phyloP scores from a whole-genome alignment of 1,140 invertebrate species.

The Diprion similis region DNA sequence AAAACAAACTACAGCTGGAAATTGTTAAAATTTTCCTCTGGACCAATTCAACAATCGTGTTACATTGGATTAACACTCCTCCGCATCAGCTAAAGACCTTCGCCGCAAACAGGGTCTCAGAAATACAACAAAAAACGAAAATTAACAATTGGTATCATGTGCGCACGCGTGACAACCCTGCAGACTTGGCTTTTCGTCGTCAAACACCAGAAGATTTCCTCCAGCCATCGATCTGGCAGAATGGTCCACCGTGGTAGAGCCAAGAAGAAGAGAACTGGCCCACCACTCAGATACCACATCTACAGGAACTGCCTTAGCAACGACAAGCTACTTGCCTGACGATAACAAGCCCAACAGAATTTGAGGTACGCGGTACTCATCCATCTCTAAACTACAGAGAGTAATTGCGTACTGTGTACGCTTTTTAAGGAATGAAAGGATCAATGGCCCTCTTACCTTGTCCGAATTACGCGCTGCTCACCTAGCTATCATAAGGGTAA shows the following conservation, averaged over 20 bases:
- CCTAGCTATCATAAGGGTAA: not conserved
- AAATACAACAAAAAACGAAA: slow-evolving; percentile 38
- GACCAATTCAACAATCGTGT: slow-evolving; percentile 44
- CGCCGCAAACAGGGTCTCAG: slow-evolving; percentile 47
- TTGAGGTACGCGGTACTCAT: not conserved
- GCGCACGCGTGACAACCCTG: slow-evolving; percentile 50
- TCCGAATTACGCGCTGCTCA: not conserved
- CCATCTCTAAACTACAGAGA: not conserved
- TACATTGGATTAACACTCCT: slow-evolving; percentile 38
- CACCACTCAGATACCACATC: not conserved
- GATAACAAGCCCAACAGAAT: not conserved
- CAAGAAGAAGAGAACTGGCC: not conserved
- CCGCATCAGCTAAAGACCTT: slow-evolving; percentile 23
- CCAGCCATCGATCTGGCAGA: not conserved
- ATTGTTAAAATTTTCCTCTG: slow-evolving; percentile 30
- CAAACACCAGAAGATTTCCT: not conserved
- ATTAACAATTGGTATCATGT: slow-evolving; percentile 56
- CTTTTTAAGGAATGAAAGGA: not conserved
- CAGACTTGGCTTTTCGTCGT: slow-evolving; percentile 55
- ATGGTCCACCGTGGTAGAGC: not conserved
- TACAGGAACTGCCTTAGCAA: not conserved
- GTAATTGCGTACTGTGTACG: slow-evolving; percentile 14
- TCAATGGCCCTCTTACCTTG: too few relatives aligned
- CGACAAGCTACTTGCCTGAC: not conserved
- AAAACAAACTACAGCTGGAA: slow-evolving; percentile 22